A percentile compares a stretch with the other conserved stretches of the same genome.
Evolutionary conservation across 2,797 vertebrate species (phyloP).

Genomic region (Channa striata): DNA sequence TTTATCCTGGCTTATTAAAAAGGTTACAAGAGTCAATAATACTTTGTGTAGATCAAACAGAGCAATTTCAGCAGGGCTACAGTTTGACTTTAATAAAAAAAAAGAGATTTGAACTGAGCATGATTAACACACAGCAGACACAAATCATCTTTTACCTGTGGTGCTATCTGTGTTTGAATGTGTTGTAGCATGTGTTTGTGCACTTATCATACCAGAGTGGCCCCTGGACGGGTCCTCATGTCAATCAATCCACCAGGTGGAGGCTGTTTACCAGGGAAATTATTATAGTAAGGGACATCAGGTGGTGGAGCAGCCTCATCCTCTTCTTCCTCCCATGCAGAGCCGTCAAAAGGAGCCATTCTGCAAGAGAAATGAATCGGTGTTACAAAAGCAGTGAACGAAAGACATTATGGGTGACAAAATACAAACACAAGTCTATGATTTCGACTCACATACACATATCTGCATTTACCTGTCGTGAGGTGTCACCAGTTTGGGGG

Average conservation of each 20-base stretch:
- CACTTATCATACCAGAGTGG: conserved; percentile 89
- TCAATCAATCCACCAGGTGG: conserved; percentile 95
- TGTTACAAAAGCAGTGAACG: neutral
- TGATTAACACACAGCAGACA: neutral
- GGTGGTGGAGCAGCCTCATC: conserved; percentile 88
- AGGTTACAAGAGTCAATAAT: conserved; percentile 9
- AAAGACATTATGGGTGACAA: neutral
- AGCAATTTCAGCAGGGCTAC: neutral
- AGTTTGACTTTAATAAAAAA: neutral
- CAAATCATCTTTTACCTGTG: neutral
- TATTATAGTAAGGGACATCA: conserved; percentile 97
- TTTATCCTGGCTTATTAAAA: conserved; percentile 1
- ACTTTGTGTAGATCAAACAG: conserved; percentile 3
- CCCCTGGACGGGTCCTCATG: conserved; percentile 90
- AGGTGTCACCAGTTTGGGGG: conserved; percentile 96
- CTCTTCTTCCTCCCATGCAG: conserved; percentile 98
- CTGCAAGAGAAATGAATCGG: conserved; percentile 69
- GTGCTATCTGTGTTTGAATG: conserved; percentile 3
- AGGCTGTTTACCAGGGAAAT: conserved; percentile 97
- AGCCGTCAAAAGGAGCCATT: conserved; percentile 97
- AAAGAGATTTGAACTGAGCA: neutral
- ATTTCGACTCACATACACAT: neutral
- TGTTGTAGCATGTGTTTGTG: conserved; percentile 23
- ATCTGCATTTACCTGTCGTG: conserved; percentile 90
- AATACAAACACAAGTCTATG: conserved; percentile 7